These are phyloP conservation scores for Melanotaenia duboulayi DNA, from an alignment of 2,113 vertebrate genomes.

Conservation along the genomic window DNA sequence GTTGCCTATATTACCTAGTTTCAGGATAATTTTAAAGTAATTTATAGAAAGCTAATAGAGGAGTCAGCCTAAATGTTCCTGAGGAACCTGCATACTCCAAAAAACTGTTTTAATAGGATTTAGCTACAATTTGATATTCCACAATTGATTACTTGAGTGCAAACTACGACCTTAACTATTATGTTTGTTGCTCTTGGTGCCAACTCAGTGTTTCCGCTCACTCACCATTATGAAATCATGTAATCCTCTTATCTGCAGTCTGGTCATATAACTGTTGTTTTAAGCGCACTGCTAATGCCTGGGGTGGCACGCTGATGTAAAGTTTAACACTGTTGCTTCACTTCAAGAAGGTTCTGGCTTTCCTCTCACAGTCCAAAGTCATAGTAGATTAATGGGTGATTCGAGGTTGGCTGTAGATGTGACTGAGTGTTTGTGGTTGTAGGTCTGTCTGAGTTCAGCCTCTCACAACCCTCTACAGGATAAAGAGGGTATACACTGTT, in stretches of 20 bases:
- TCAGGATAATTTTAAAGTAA: too few relatives aligned
- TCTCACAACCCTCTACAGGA: not conserved
- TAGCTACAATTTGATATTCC: constrained; percentile 22
- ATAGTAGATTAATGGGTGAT: not conserved
- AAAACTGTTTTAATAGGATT: not conserved
- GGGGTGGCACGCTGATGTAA: not conserved
- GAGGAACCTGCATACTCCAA: too few relatives aligned
- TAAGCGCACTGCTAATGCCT: not conserved
- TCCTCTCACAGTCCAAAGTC: not conserved
- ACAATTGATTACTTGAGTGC: not conserved
- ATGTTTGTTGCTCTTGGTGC: constrained; percentile 3
- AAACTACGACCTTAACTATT: constrained; percentile 3
- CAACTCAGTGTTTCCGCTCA: constrained; percentile 48
- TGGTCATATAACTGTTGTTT: constrained; percentile 40
- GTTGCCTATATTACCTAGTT: too few relatives aligned
- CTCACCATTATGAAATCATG: constrained; percentile 51
- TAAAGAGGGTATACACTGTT: not conserved
- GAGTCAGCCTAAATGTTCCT: too few relatives aligned
- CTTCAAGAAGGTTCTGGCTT: not conserved
- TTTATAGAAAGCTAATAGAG: too few relatives aligned
- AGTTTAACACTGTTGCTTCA: not conserved
- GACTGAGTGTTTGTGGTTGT: not conserved
- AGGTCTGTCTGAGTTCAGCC: not conserved
- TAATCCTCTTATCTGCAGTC: constrained; percentile 54
- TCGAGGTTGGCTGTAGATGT: not conserved